Evolutionary conservation across 2,888 invertebrate species (phyloP).

Genomic region (Cerastis rubricosa): DNA sequence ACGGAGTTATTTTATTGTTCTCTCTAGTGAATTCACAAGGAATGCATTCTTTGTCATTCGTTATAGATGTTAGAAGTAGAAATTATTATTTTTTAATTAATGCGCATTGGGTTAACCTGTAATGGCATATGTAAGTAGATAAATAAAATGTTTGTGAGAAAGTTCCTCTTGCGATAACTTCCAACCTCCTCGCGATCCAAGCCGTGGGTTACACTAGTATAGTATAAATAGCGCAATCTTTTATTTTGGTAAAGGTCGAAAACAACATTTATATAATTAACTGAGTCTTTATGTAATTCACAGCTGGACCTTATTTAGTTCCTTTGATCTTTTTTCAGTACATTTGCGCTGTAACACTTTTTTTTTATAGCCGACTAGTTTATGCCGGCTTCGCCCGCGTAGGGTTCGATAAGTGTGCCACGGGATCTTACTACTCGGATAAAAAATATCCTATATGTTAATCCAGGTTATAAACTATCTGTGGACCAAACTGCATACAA

Average conservation of each 20-base stretch:
- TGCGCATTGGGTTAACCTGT: too few species aligned
- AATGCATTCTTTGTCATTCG: too few species aligned
- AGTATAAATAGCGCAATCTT: slow-evolving; percentile 31
- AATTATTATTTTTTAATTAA: too few species aligned
- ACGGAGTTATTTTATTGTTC: too few species aligned
- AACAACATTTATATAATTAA: slow-evolving; percentile 23
- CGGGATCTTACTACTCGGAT: neutral
- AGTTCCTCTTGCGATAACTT: neutral
- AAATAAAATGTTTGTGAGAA: neutral
- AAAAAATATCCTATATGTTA: neutral
- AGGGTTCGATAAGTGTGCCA: neutral
- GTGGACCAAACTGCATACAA: neutral
- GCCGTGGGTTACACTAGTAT: neutral
- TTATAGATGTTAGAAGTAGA: too few species aligned
- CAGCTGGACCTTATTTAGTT: slow-evolving; percentile 14
- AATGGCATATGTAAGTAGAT: too few species aligned
- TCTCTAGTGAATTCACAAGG: too few species aligned
- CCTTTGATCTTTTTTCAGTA: neutral
- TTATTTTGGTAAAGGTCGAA: slow-evolving; percentile 39
- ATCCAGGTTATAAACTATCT: neutral
- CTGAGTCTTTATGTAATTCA: slow-evolving; percentile 14
- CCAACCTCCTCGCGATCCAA: neutral
- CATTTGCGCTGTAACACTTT: neutral
- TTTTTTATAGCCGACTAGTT: neutral
- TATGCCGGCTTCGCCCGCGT: neutral